Evolutionary conservation across 2,797 vertebrate genomes (phyloP).

Genomic region (Zenarchopterus dispar): DNA sequence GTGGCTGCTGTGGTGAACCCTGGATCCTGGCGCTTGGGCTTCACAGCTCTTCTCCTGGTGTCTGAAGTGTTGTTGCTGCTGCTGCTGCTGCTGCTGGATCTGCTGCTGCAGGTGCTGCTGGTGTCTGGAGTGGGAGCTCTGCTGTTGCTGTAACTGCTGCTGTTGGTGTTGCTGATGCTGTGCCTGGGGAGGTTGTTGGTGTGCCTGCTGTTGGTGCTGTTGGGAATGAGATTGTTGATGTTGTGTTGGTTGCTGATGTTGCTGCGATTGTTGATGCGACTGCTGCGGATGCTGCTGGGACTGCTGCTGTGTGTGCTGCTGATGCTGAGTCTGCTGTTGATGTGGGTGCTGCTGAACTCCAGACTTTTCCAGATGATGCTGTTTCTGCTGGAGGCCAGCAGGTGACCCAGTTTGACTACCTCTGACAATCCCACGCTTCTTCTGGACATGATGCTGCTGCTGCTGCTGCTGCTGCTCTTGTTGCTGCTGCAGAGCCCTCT

Average conservation of each 20-base stretch:
- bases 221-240: conserved; percentile 85
- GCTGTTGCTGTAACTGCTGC: conserved; percentile 76
- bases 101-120: conserved; percentile 93
- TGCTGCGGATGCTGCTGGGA: conserved; percentile 79
- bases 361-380: conserved; percentile 88
- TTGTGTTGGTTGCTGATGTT: conserved; percentile 82
- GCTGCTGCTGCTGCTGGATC: conserved; percentile 76
- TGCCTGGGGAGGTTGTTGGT: conserved; percentile 71
- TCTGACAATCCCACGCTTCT: conserved; percentile 90
- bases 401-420: conserved; percentile 85
- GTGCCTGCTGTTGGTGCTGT: conserved; percentile 87
- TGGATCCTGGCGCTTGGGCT: conserved; percentile 83
- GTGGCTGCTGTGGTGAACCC: conserved; percentile 88
- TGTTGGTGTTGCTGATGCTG: conserved; percentile 84
- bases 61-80: conserved; percentile 90
- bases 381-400: conserved; percentile 91
- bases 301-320: conserved; percentile 77
- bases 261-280: conserved; percentile 87
- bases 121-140: conserved; percentile 90
- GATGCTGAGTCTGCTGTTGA: conserved; percentile 81
- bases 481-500: conserved; percentile 91
- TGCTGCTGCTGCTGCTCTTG: conserved; percentile 78
- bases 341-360: conserved; percentile 89
- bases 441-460: conserved; percentile 90
- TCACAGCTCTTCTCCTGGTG: conserved; percentile 95